A percentile compares a stretch with the other conserved stretches of the same genome.
These are phyloP conservation scores for Microcebus ravelobensis DNA, from an alignment of 2,113 vertebrate genomes.

Conservation along the genomic window DNA sequence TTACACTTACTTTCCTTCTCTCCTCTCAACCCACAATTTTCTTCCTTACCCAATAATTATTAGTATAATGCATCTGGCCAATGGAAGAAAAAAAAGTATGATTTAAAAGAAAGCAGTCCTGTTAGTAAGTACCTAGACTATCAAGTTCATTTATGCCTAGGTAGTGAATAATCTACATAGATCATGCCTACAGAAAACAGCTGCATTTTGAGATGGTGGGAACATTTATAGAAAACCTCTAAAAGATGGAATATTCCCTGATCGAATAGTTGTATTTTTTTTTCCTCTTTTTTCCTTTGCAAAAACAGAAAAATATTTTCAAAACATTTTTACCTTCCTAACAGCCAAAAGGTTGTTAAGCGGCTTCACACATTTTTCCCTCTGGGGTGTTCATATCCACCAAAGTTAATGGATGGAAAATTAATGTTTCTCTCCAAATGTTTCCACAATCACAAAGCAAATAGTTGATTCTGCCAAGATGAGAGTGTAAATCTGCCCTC, in stretches of 20 bases:
- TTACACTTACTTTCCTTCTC: slow-evolving; percentile 3
- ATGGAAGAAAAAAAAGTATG: not conserved
- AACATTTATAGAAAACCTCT: slow-evolving; percentile 35
- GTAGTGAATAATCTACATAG: not conserved
- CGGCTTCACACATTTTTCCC: slow-evolving; percentile 61
- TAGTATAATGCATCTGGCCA: not conserved
- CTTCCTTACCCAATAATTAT: not conserved
- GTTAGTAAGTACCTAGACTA: not conserved
- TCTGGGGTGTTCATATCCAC: slow-evolving; percentile 74
- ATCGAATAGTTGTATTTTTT: not conserved
- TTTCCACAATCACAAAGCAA: slow-evolving; percentile 75
- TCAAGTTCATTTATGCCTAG: not conserved
- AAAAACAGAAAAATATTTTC: slow-evolving; percentile 63
- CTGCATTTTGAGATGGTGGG: slow-evolving; percentile 11
- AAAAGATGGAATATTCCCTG: not conserved
- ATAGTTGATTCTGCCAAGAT: slow-evolving; percentile 74
- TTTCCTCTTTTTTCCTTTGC: slow-evolving; percentile 33
- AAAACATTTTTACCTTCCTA: slow-evolving; percentile 70
- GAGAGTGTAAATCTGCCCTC: slow-evolving; percentile 68
- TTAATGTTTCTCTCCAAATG: slow-evolving; percentile 80
- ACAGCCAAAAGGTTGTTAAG: slow-evolving; percentile 72
- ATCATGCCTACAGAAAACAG: not conserved
- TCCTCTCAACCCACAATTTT: not conserved
- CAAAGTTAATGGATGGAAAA: slow-evolving; percentile 78
- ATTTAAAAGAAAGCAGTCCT: not conserved